Conservation (phyloP, 1,140 invertebrate genomes). For the Trachelipus rathkii region DNA sequence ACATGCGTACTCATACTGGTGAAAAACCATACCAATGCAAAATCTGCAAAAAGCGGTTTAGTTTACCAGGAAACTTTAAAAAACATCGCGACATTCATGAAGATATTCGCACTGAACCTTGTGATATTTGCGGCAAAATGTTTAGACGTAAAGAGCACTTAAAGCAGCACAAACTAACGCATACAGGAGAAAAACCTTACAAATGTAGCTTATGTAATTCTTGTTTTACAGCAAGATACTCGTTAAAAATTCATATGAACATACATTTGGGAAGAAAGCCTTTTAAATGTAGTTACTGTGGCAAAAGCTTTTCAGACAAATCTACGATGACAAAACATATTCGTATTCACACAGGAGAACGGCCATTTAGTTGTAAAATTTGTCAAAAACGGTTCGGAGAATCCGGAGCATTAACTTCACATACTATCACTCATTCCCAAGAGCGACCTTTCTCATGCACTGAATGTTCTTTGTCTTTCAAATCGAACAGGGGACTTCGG, state of each 20-base stretch:
- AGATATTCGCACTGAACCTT: conserved; percentile 54
- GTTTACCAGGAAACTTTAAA: conserved; percentile 49
- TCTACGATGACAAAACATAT: conserved; percentile 63
- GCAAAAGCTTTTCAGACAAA: conserved; percentile 57
- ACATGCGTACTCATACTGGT: conserved; percentile 55
- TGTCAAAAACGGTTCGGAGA: conserved; percentile 72
- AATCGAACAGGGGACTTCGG: conserved; percentile 52
- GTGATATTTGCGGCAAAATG: conserved; percentile 59
- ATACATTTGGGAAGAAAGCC: conserved; percentile 57
- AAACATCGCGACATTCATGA: conserved; percentile 51
- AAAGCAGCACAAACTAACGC: conserved; percentile 65
- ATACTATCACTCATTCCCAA: conserved; percentile 32
- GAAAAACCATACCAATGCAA: conserved; percentile 49
- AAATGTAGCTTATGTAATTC: conserved; percentile 79
- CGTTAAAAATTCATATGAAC: conserved; percentile 58
- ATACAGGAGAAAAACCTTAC: conserved; percentile 74
- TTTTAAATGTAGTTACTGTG: conserved; percentile 49
- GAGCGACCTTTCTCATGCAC: conserved; percentile 30
- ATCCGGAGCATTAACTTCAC: conserved; percentile 34
- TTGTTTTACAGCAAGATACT: conserved; percentile 69
- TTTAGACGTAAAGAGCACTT: conserved; percentile 59
- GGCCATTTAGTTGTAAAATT: conserved; percentile 74
- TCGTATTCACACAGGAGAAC: conserved; percentile 70
- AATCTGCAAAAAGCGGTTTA: conserved; percentile 49
- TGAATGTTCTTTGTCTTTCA: conserved; percentile 32